Evolutionary conservation across 2,797 vertebrate species (phyloP), one percentile per base, ranked within the genome.

Genomic region (Stomatorhinus walkeri): DNA sequence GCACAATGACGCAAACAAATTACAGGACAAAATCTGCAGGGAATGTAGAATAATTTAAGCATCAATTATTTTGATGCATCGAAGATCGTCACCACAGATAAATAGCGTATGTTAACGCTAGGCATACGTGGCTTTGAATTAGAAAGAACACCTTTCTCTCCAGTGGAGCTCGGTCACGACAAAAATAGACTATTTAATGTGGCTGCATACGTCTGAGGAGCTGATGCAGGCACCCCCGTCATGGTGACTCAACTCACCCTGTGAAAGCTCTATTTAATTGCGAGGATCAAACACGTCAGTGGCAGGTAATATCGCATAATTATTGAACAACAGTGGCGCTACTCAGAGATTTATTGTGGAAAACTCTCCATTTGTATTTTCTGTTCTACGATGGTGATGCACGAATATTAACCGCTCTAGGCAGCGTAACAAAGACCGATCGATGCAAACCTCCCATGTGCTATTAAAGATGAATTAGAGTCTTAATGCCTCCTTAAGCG

Each of bases 291-390:
- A 46, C 32, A 88, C 88, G 91, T 93, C 93, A 94, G 32, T 89
- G 89, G 89, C 90, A 94, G 93, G 92, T 94, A 93, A 76, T 87
- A 14, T 85, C 84, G 90, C 92, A 91, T 90, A 84, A 89, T 87
- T 90, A 90, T 87, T 90, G 87, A 90, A 88, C 89, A 64, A 90
- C 89, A 89, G 89, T 88, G 12, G 64, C 88, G 81, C 87, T 81
- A 51, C 88, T 48, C 32, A 14, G 85, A 94, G 94, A 95, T 90
- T 94, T 93, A 95, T 56, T 8, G 72, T 61, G 88, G 88, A 90
- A 89, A 90, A 91, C 87, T 89, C 76, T 72, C 89, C 90, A 88
- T 91, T 90, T 88, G 48, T 87, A 32, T n/a, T 43, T 43, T 89
- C 83, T 87, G 43, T 86, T 28, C 0, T 48, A 72, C 61, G 89